Evolutionary conservation across 2,888 invertebrate genomes (phyloP), one percentile per base, ranked within the genome.

Genomic region (Monopis laevigella): DNA sequence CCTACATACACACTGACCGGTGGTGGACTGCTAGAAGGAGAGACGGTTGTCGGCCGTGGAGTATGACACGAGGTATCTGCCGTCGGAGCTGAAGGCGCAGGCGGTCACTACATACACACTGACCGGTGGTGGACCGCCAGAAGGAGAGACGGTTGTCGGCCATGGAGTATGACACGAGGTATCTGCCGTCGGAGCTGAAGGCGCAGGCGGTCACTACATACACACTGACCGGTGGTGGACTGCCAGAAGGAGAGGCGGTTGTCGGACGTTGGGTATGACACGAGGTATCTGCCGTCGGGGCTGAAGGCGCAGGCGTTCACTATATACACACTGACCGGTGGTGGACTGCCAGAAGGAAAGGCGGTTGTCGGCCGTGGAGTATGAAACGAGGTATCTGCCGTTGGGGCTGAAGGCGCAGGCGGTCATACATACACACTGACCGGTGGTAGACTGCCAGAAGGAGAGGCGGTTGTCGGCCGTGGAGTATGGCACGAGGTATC

Each of bases 161-260:
- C 52, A 93, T 93, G 30, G 96, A 94, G 74, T 97, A 99, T 18
- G 98, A 96, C 30, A 96, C 98, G 49, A 99, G 85, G 68, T 92
- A 96, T 58, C 98, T 96, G 12, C 98, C 98, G 75, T 99, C 98
- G 0, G 97, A 96, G 49, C 96, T 96, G 82, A 99, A 98, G 26
- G 96, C 90, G 59, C 93, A 85, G 0, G 98, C 97, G 1, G 97
- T 95, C 14, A 98, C 90, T 0, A 21, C 8, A 21, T 21, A 29
- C 11, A 29, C 1, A 53, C 72, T 68, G 54, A 88, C 94, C 91
- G 62, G 94, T 86, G 45, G 88, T 88, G 50, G 96, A 97, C 87
- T 98, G 98, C 98, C 98, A 99, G 80, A 99, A 98, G 51, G 93
- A 95, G 41, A 99, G 86, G 51, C 95, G 88, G 71, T 97, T 96